A percentile compares a stretch with the other conserved stretches of the same genome.
phyloP scores from a whole-genome alignment of 1,140 invertebrate species.

The Papilio helenus region DNA sequence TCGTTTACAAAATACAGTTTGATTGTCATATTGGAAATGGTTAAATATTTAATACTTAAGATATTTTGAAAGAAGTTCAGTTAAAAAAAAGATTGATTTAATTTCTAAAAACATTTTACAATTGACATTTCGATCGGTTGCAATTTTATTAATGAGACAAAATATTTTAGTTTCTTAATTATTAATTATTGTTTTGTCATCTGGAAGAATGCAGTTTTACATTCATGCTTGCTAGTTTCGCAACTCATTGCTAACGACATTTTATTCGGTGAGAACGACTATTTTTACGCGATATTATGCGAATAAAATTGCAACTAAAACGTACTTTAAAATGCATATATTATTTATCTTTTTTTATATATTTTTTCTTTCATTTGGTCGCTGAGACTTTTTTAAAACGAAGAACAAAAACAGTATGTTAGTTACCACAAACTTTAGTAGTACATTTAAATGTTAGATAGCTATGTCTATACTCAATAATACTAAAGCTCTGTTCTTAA shows the following conservation, averaged over 20 bases:
- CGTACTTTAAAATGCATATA: background rate
- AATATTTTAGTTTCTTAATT: background rate
- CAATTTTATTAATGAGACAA: background rate
- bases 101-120: background rate
- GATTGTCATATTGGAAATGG: no score
- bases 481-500: background rate
- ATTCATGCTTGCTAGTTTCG: slow-evolving; percentile 10
- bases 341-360: background rate
- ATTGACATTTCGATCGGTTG: background rate
- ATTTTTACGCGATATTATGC: background rate
- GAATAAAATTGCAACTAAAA: background rate
- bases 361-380: background rate
- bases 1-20: no score
- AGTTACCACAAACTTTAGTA: background rate
- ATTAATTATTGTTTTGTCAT: slow-evolving; percentile 1
- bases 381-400: no score
- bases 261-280: slow-evolving; percentile 2
- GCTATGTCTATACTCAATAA: background rate
- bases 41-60: no score
- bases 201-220: slow-evolving; percentile 20
- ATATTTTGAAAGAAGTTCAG: no score
- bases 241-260: slow-evolving; percentile 24
- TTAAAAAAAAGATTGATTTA: no score
- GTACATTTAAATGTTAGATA: background rate
- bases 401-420: no score